These are phyloP conservation scores for Cosmia trapezina DNA, from an alignment of 2,888 invertebrate genomes.

Conservation along the genomic window DNA sequence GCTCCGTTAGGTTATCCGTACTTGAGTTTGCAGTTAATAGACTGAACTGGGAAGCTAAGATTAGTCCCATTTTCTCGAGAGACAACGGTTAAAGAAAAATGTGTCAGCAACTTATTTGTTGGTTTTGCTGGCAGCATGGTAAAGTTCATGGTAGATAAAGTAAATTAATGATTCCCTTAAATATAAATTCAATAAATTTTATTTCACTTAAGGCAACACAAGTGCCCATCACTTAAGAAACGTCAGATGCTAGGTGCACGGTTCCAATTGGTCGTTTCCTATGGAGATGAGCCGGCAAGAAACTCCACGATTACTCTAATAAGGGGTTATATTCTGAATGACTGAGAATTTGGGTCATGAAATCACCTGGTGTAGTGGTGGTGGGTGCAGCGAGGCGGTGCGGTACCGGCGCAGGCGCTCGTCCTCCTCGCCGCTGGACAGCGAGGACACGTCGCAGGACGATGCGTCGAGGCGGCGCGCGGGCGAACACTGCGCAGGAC, in stretches of 20 bases:
- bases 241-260: no score
- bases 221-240: no score
- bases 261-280: neutral
- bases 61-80: neutral
- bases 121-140: neutral
- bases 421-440: conserved; percentile 89
- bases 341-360: neutral
- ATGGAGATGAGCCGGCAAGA: neutral
- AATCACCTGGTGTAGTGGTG: conserved; percentile 65
- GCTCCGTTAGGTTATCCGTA: neutral
- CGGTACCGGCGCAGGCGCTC: conserved; percentile 87
- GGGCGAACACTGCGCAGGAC: conserved; percentile 87
- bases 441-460: conserved; percentile 87
- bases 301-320: neutral
- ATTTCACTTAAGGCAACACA: no score
- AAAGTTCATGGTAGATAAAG: neutral
- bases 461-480: conserved; percentile 87
- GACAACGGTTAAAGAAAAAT: neutral
- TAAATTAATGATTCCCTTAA: neutral
- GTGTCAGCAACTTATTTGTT: no score
- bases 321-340: neutral
- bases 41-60: neutral
- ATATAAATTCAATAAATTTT: neutral
- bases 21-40: neutral
- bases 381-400: conserved; percentile 75